Evolutionary conservation across 2,888 invertebrate genomes (phyloP), one percentile per base, ranked within the genome.

Genomic region (Digitonthophagus gazella): DNA sequence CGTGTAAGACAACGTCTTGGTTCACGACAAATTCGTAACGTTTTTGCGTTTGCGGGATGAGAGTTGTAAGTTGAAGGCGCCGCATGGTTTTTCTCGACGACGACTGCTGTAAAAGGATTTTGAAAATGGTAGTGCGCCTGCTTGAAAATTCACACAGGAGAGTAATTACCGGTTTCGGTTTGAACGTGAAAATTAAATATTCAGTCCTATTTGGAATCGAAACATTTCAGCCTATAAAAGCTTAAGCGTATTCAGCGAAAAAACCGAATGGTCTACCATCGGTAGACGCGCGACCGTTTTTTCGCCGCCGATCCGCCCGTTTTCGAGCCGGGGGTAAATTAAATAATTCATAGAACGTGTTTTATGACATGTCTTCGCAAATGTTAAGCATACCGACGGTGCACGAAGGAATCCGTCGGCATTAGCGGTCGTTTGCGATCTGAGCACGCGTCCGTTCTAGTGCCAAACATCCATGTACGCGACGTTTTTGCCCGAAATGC

Each of bases 381-480:
- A 67, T 70, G 67, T 67, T 67, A 65, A 66, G 71, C 73, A 72
- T 73, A 66, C 73, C 73, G 66, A 71, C 67, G 68, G 66, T 67
- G 71, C 68, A 65, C 67, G 70, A 61, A 68, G 70, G 68, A 56
- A 69, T 71, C 72, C 56, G 69, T 64, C 66, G 71, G 44, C 67
- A 70, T 72, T 73, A 72, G 67, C 58, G 68, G 61, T 66, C 64
- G 67, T 72, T 73, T 72, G 71, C 67, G 72, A 67, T 71, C 74
- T 63, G 71, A 72, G 71, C 75, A 75, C 75, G 75, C 75, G 73
- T 72, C 71, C 72, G 74, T 72, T 74, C 77, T 72, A 75, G 75
- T 75, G 75, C 75, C 76, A 75, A 75, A 73, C 72, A 72, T 72
- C 73, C 74, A 69, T 73, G 74, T 74, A 74, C 70, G 66, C 15